Percentiles rank a stretch among this genome's conserved stretches.
These are phyloP conservation scores for Tridacna crocea DNA, from an alignment of 2,888 invertebrate genomes.

Conservation along the genomic window DNA sequence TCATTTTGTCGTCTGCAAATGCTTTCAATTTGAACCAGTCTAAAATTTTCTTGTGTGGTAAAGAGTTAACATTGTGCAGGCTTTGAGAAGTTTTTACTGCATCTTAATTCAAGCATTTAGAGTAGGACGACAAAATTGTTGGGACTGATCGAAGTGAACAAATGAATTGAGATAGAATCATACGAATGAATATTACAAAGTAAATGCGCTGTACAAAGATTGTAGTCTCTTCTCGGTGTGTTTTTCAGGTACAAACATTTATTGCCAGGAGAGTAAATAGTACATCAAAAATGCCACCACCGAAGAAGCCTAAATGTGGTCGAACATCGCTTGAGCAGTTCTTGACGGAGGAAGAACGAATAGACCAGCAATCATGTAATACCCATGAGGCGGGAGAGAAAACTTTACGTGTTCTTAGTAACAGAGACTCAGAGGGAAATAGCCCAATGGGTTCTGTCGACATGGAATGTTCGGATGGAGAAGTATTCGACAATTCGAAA, in stretches of 20 bases:
- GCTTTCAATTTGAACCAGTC: too few relatives aligned
- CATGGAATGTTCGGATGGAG: conserved; percentile 53
- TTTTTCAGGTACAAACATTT: conserved; percentile 9
- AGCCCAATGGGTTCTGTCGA: conserved; percentile 63
- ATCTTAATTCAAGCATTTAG: too few relatives aligned
- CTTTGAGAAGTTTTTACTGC: too few relatives aligned
- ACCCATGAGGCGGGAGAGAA: not conserved
- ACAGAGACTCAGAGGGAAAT: conserved; percentile 60
- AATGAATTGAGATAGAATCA: too few relatives aligned
- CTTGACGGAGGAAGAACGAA: conserved; percentile 72
- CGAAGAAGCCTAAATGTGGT: conserved; percentile 81
- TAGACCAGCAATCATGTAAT: not conserved
- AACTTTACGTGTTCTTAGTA: not conserved
- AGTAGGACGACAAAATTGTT: too few relatives aligned
- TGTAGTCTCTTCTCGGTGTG: not conserved
- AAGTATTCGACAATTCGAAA: conserved; percentile 41
- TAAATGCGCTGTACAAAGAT: too few relatives aligned
- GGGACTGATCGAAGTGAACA: too few relatives aligned
- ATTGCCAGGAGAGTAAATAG: not conserved
- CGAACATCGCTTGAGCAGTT: conserved; percentile 79
- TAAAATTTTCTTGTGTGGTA: too few relatives aligned
- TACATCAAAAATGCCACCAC: conserved; percentile 74
- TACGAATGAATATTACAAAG: too few relatives aligned
- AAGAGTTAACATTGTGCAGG: too few relatives aligned
- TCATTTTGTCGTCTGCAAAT: too few relatives aligned